Percentiles rank a stretch among this genome's conserved stretches.
phyloP scores from a whole-genome alignment of 2,888 invertebrate species.

The Xanthia icteritia region DNA sequence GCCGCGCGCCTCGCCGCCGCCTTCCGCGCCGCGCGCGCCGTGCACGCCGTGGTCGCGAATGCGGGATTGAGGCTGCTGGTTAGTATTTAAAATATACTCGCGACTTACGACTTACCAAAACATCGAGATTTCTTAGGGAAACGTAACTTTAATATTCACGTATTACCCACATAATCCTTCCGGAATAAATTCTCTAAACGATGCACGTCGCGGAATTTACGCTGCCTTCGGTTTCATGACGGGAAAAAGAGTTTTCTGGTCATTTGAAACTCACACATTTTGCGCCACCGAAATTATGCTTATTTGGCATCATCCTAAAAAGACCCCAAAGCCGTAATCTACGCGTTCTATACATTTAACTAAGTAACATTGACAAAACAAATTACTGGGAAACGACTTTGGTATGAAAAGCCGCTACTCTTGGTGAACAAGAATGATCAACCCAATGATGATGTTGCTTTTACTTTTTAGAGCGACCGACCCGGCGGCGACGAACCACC shows the following conservation, averaged over 20 bases:
- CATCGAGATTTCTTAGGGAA: no score
- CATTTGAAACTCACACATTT: no score
- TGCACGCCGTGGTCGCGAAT: slow-evolving; percentile 89
- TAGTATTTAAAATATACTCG: slow-evolving; percentile 67
- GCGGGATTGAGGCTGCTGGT: slow-evolving; percentile 93
- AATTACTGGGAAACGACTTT: background rate
- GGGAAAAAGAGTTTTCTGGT: background rate
- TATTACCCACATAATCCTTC: no score
- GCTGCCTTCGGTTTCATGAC: background rate
- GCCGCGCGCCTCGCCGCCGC: slow-evolving; percentile 93
- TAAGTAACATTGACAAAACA: no score
- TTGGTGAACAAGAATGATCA: background rate
- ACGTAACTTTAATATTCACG: no score
- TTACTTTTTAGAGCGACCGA: slow-evolving; percentile 92
- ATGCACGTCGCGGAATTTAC: background rate
- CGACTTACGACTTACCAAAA: no score
- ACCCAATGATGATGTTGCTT: background rate
- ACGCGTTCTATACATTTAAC: no score
- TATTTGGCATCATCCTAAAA: background rate
- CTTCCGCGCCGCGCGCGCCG: slow-evolving; percentile 86
- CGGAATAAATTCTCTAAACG: no score
- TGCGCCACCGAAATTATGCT: background rate
- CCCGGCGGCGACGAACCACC: slow-evolving; percentile 93
- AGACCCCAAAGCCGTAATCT: no score
- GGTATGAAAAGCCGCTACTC: background rate